Conservation (phyloP, 2,113 vertebrate species). For the Odocoileus hemionus region DNA sequence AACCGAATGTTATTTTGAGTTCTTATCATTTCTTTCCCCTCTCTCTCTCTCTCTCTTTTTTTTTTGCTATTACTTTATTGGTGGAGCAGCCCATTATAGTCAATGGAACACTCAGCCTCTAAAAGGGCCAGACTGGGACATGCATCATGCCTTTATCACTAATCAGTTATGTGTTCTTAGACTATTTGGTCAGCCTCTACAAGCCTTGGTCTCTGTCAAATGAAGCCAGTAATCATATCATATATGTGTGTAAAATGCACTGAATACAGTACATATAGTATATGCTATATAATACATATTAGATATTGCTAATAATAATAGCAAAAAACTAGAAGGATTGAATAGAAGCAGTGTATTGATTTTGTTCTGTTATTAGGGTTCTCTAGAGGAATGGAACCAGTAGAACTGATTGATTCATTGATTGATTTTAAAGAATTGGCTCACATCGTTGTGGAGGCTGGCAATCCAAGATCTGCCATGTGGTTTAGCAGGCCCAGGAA, state of each 20-base stretch:
- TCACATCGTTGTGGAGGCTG: background rate
- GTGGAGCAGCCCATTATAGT: background rate
- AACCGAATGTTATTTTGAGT: background rate
- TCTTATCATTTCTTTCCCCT: background rate
- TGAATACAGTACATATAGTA: background rate
- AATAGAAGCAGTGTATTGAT: background rate
- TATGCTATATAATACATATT: background rate
- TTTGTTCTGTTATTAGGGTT: background rate
- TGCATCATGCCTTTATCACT: background rate
- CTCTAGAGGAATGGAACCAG: background rate
- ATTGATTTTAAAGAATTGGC: background rate
- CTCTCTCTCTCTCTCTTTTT: background rate
- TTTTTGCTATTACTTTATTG: background rate
- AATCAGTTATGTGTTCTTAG: background rate
- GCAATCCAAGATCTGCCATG: background rate
- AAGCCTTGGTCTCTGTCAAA: background rate
- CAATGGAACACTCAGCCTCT: background rate
- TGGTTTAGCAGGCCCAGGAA: background rate
- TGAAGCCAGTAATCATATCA: background rate
- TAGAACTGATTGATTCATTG: background rate
- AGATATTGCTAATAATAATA: background rate
- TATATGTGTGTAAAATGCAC: background rate
- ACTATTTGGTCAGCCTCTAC: background rate
- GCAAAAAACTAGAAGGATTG: background rate
- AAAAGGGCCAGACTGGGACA: background rate